Conservation (phyloP, 35 echinoderm and acorn worm species). For the Stichopus chloronotus region DNA sequence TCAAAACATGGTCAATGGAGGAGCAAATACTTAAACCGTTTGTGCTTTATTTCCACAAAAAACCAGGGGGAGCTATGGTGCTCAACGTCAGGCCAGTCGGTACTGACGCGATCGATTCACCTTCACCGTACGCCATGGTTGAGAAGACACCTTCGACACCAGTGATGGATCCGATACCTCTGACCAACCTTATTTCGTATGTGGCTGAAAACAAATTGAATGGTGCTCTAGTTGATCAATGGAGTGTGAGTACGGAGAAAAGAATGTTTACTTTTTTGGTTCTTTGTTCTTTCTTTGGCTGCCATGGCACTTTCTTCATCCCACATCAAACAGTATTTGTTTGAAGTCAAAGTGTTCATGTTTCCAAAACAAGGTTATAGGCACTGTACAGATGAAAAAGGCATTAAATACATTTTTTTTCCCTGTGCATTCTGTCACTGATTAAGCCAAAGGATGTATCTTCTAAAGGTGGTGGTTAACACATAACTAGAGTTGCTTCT, state of each 20-base stretch:
- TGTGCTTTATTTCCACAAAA: no score
- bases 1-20: no score
- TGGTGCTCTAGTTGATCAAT: slow-evolving; percentile 56
- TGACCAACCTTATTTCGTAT: slow-evolving; percentile 12
- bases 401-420: no score
- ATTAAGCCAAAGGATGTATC: no score
- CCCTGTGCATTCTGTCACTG: no score
- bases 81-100: background rate
- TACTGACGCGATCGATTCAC: background rate
- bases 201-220: slow-evolving; percentile 55
- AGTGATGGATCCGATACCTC: slow-evolving; percentile 41
- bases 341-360: background rate
- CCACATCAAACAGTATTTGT: no score
- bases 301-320: background rate
- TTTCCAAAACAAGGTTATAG: no score
- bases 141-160: background rate
- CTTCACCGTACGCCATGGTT: background rate
- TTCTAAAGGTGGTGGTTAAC: no score
- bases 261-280: background rate
- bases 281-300: background rate
- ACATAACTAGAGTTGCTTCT: no score
- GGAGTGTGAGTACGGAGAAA: slow-evolving; percentile 49
- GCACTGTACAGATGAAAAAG: no score
- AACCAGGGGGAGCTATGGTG: slow-evolving; percentile 1
- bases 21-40: no score